Conservation (phyloP, 2,888 invertebrate genomes). For the Lingula anatina region DNA sequence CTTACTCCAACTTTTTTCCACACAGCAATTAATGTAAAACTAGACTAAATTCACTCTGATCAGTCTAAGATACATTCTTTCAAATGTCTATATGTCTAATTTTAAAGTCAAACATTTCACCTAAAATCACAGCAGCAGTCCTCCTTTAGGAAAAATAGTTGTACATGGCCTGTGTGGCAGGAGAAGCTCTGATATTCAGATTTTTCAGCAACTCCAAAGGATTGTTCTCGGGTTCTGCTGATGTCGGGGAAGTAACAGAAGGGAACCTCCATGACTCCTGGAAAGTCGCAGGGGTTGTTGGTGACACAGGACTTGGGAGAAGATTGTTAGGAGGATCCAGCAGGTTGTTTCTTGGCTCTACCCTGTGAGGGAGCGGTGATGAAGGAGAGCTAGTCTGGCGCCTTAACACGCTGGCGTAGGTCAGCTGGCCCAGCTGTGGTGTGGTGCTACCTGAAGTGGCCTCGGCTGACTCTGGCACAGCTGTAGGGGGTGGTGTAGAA, state of each 20-base stretch:
- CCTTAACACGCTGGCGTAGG: conserved; percentile 23
- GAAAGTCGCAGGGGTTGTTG: conserved; percentile 23
- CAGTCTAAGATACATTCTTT: too few species aligned
- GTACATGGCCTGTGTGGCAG: conserved; percentile 14
- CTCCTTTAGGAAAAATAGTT: conserved; percentile 15
- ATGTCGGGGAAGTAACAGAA: too few species aligned
- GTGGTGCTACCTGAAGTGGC: conserved; percentile 16
- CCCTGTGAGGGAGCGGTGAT: conserved; percentile 3
- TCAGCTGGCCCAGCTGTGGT: conserved; percentile 8
- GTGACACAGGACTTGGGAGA: conserved; percentile 32
- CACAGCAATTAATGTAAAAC: too few species aligned
- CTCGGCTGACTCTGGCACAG: conserved; percentile 8
- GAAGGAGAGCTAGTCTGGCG: conserved; percentile 13
- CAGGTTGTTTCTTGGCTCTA: conserved; percentile 13
- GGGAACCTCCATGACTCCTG: too few species aligned
- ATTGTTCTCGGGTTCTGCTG: conserved; percentile 28
- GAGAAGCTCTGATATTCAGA: conserved; percentile 31
- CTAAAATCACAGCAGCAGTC: too few species aligned
- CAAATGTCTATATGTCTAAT: too few species aligned
- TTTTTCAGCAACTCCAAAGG: conserved; percentile 40
- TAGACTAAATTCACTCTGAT: too few species aligned
- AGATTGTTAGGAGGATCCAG: conserved; percentile 34
- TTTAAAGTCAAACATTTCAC: too few species aligned
- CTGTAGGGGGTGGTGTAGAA: background rate
- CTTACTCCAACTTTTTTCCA: too few species aligned